phyloP scores from a whole-genome alignment of 2,797 vertebrate species.

The Myoxocephalus aenaeus region DNA sequence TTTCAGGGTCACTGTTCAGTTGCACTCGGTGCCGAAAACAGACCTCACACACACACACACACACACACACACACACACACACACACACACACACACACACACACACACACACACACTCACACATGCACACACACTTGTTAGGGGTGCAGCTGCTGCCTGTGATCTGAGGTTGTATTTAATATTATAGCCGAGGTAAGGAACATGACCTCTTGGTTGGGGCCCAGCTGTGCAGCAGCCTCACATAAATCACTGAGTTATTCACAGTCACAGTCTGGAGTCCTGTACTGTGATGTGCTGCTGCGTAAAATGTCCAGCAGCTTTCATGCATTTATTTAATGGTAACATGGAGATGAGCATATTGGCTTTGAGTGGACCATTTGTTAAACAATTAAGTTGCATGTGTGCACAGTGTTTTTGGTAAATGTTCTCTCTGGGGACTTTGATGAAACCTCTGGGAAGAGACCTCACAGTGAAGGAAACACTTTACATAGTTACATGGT shows the following conservation, averaged over 20 bases:
- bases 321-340: neutral
- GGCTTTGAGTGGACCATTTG: neutral
- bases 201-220: slow-evolving; percentile 9
- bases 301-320: neutral
- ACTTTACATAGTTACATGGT: no score
- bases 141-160: slow-evolving; percentile 6
- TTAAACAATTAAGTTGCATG: neutral
- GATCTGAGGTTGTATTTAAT: neutral
- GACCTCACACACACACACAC: no score
- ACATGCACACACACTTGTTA: neutral
- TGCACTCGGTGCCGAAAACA: neutral
- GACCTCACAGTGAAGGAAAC: no score
- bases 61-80: no score
- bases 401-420: neutral
- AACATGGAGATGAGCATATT: neutral
- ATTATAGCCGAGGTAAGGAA: neutral
- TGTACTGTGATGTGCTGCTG: neutral
- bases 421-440: neutral
- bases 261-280: slow-evolving; percentile 1
- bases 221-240: slow-evolving; percentile 29
- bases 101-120: neutral
- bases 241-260: slow-evolving; percentile 20
- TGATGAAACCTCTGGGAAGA: no score
- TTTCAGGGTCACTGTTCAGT: neutral
- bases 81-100: neutral